phyloP scores from a whole-genome alignment of 2,113 vertebrate species.

The Pteronura brasiliensis region DNA sequence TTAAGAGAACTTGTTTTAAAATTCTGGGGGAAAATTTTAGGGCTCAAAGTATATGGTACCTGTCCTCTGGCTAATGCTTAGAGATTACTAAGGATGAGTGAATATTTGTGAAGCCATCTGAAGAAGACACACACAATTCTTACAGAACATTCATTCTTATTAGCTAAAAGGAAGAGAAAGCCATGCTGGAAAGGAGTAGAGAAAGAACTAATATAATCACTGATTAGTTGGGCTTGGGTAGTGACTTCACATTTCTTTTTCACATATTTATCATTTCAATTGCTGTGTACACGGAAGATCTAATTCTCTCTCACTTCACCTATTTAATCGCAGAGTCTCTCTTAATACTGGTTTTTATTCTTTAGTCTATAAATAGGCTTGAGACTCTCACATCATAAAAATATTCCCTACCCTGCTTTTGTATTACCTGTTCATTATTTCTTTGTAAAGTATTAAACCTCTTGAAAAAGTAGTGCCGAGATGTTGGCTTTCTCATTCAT shows the following conservation, averaged over 20 bases:
- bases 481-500: neutral
- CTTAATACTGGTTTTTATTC: neutral
- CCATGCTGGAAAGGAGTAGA: neutral
- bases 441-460: neutral
- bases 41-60: neutral
- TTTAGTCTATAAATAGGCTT: neutral
- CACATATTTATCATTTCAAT: neutral
- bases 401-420: neutral
- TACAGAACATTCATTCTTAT: neutral
- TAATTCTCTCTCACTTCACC: neutral
- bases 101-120: neutral
- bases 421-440: neutral
- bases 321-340: neutral
- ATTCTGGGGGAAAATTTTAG: constrained; percentile 4
- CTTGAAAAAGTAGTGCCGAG: neutral
- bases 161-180: constrained; percentile 1
- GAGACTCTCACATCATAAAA: constrained; percentile 9
- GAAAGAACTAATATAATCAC: neutral
- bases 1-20: neutral
- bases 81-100: neutral
- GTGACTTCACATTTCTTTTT: constrained; percentile 15
- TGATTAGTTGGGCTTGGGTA: neutral
- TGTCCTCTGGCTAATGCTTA: neutral
- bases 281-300: neutral
- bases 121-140: neutral